Evolutionary conservation across 2,113 vertebrate genomes (phyloP).

Genomic region (Sinocyclocheilus maitianheensis): DNA sequence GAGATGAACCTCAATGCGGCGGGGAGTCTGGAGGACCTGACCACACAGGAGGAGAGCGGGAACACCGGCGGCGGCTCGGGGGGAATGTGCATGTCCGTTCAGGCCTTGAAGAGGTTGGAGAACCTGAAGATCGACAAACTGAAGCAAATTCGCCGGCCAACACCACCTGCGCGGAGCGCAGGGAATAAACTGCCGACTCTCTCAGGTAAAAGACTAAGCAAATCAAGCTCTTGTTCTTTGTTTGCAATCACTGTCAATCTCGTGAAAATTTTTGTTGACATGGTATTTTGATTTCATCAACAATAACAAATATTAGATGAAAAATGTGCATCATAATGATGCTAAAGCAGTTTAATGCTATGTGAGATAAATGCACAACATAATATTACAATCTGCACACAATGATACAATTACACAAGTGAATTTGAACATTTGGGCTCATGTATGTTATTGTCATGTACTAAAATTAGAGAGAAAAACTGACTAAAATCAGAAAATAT

Average conservation of each 20-base stretch:
- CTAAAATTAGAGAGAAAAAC: background rate
- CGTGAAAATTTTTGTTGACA: background rate
- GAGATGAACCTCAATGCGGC: conserved; percentile 93
- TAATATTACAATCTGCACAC: background rate
- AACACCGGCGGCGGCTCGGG: conserved; percentile 68
- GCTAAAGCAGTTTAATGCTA: background rate
- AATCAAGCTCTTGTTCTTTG: background rate
- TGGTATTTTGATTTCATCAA: background rate
- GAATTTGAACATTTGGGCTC: too few relatives aligned
- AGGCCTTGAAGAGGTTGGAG: conserved; percentile 88
- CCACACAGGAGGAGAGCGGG: conserved; percentile 85
- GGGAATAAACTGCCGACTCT: conserved; percentile 82
- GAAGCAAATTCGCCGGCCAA: conserved; percentile 85
- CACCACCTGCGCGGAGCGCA: conserved; percentile 74
- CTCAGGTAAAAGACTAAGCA: conserved; percentile 73
- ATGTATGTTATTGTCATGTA: background rate
- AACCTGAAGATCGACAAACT: conserved; percentile 94
- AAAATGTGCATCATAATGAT: background rate
- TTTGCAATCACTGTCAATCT: background rate
- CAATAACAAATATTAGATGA: background rate
- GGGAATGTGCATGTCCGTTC: conserved; percentile 81
- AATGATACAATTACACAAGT: background rate
- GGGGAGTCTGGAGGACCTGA: conserved; percentile 92
- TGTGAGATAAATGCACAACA: background rate
- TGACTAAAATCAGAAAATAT: background rate